Base-by-base conservation (phyloP, 2,888 invertebrate genomes). In the Diabrotica balteata region DNA sequence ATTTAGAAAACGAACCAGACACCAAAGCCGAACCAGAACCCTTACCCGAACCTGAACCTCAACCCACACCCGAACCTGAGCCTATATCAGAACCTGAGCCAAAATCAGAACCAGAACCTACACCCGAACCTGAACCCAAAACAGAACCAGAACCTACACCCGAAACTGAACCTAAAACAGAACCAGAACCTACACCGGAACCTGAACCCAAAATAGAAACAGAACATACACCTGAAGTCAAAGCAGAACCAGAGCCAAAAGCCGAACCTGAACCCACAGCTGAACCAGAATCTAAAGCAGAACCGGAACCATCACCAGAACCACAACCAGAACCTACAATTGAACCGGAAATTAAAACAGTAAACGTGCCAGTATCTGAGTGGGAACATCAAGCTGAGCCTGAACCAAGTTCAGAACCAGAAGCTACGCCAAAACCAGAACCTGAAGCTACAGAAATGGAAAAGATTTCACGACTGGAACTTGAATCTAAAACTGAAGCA, bases 181-280 rank as follows among this genome's bases (percentile, higher is more conserved):
- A 78, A 66, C 52, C 76, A 83, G 82, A 57, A n/a, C n/a, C 42
- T 4, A 17, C 44, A 43, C 79, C 84, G 66, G 67, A 72, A 63
- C 58, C 70, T 45, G 59, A 67, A 72, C 82, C 85, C 66, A 73
- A 81, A 63, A 66, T 73, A 45, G 44, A 47, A 51, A 57, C 66
- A n/a, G 72, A 75, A 69, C 72, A 70, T 10, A 65, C 49, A 46
- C 44, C 73, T 17, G 65, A 72, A 68, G 84, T 87, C 0, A 85
- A 87, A 78, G 85, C 87, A 32, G 32, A 32, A 32, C 32, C 73
- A 45, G 44, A 47, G 47, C 59, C 66, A n/a, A 72, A 75, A 69
- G 72, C 71, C 10, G 64, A 46, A 46, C 44, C 72, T 17, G 63
- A 72, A 68, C 85, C 87, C 0, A 85, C 87, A 78, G 85, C 87